Evolutionary conservation across 2,888 invertebrate species (phyloP), one percentile per base, ranked within the genome.

Genomic region (Xiphydria camelus): DNA sequence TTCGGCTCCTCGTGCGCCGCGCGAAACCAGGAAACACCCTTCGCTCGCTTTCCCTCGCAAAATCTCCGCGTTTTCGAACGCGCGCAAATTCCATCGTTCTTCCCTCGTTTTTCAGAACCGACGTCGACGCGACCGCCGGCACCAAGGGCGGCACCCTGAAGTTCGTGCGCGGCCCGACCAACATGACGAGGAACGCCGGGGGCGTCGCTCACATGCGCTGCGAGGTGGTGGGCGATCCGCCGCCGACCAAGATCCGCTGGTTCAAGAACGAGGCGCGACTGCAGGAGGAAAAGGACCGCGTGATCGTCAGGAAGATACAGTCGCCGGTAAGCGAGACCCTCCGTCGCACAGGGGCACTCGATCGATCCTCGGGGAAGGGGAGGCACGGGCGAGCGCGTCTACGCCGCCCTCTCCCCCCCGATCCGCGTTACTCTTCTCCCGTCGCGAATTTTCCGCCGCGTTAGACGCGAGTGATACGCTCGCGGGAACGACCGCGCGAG

Each of bases 151-250:
- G 79, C 23, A 79, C 80, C 20, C 67, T 85, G 31, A 76, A 78
- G 34, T 80, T 85, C 62, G 71, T 78, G 25, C 75, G 77, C 31
- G 74, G 77, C 20, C 70, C 85, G 59, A 68, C 66, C 37, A 86
- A 86, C 65, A 61, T 81, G 31, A 83, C 83, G 10, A 78, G 77
- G 56, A 80, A 81, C 53, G 76, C 80, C 4, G 85, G 85, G 3
- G 82, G 82, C 45, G 77, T 77, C 21, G 80, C 83, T 14, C 80
- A 81, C 54, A 76, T 88, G 56, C 72, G 80, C 33, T 88, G 88
- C 68, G 85, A 86, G 66, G 85, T 85, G 32, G 76, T 79, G 9
- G 83, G 83, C 1, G 77, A 80, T 56, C 84, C 84, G 0, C 77
- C 79, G 1, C 83, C 84, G 20, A 76, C 72, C 25, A 78, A 77